These are phyloP conservation scores for Oncorhynchus keta DNA, from an alignment of 2,113 vertebrate genomes.

Conservation along the genomic window DNA sequence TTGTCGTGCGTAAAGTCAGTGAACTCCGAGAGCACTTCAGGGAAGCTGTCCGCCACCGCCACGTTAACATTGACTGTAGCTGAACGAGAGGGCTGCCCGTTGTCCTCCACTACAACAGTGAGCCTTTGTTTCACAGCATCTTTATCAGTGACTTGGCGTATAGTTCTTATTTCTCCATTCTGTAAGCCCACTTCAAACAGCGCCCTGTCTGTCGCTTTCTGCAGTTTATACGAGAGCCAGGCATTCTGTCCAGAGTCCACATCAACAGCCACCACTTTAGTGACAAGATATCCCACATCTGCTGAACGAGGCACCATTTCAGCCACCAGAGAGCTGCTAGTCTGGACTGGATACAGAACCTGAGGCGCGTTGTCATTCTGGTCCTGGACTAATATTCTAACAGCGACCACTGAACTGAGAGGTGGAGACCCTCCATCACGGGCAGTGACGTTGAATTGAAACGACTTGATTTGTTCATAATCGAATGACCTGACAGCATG, in stretches of 20 bases:
- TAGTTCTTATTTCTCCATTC: constrained; percentile 36
- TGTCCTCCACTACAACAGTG: constrained; percentile 39
- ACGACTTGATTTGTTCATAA: constrained; percentile 50
- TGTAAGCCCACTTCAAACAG: constrained; percentile 37
- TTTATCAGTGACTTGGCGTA: constrained; percentile 42
- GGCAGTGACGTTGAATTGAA: constrained; percentile 37
- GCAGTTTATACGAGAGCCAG: constrained; percentile 44
- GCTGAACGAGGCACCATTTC: constrained; percentile 35
- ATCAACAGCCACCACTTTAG: constrained; percentile 51
- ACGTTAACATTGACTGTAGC: constrained; percentile 22
- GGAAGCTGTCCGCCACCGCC: constrained; percentile 19
- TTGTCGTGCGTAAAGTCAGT: constrained; percentile 37
- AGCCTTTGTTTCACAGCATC: constrained; percentile 38
- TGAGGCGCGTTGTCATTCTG: constrained; percentile 44
- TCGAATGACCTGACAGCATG: constrained; percentile 43
- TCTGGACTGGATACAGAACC: constrained; percentile 15
- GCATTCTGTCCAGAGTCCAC: constrained; percentile 36
- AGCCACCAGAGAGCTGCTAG: constrained; percentile 19
- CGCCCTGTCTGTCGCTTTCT: constrained; percentile 35
- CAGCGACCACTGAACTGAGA: constrained; percentile 20
- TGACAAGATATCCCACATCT: constrained; percentile 50
- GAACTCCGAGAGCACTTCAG: constrained; percentile 50
- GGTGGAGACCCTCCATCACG: constrained; percentile 51
- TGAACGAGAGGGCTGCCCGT: constrained; percentile 27
- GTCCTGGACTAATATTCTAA: constrained; percentile 33